Conservation (phyloP, 2,888 invertebrate genomes). For the Erannis defoliaria region DNA sequence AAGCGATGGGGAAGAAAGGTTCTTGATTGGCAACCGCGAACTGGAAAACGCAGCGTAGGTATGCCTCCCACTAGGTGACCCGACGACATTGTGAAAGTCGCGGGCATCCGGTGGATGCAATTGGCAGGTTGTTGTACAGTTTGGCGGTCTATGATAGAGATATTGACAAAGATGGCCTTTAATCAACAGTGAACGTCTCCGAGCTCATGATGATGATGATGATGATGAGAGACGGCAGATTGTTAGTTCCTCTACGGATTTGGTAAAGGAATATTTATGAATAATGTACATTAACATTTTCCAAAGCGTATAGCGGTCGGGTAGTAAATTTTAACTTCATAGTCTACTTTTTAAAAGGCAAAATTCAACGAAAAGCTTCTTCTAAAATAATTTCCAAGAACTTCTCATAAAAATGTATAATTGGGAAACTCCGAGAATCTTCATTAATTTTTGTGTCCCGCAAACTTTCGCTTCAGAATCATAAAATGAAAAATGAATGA, state of each 20-base stretch:
- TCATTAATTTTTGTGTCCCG: conserved; percentile 22
- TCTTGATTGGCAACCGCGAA: too few species aligned
- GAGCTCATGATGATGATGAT: too few species aligned
- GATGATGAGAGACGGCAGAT: too few species aligned
- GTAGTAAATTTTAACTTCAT: neutral
- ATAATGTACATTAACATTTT: neutral
- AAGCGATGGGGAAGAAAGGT: too few species aligned
- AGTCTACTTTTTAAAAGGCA: neutral
- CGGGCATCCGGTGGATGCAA: too few species aligned
- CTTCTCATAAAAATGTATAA: conserved; percentile 17
- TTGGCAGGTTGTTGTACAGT: too few species aligned
- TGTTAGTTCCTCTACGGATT: neutral
- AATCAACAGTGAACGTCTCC: too few species aligned
- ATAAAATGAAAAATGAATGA: conserved; percentile 20
- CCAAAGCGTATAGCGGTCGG: neutral
- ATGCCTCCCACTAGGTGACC: too few species aligned
- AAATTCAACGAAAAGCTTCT: neutral
- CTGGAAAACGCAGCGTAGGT: too few species aligned
- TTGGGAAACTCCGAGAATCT: conserved; percentile 14
- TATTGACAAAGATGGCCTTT: too few species aligned
- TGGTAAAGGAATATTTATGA: neutral
- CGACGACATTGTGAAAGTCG: too few species aligned
- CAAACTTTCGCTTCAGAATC: conserved; percentile 13
- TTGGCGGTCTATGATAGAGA: too few species aligned
- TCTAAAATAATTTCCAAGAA: conserved; percentile 6